Percentiles rank a stretch among this genome's conserved stretches.
Conservation (phyloP, 2,888 invertebrate genomes). For the Mayetiola destructor region DNA sequence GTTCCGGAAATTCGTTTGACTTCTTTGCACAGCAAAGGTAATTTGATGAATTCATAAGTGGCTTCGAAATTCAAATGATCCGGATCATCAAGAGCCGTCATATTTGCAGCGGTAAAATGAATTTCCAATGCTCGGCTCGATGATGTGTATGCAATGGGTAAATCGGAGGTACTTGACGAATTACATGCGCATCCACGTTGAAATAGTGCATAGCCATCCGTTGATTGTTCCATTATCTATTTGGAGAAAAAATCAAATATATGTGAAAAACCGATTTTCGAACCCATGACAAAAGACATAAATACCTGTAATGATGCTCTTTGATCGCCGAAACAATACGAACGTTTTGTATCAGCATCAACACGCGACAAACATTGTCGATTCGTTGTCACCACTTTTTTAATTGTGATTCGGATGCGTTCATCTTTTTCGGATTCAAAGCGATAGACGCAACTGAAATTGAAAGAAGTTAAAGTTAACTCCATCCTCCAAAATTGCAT, state of each 20-base stretch:
- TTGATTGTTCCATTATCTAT: slow-evolving; percentile 53
- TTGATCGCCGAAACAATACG: slow-evolving; percentile 55
- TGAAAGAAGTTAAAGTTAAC: neutral
- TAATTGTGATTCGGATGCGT: slow-evolving; percentile 59
- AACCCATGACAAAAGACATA: neutral
- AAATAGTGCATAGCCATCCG: slow-evolving; percentile 47
- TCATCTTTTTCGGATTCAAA: slow-evolving; percentile 77
- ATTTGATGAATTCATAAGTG: slow-evolving; percentile 63
- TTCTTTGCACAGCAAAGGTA: slow-evolving; percentile 52
- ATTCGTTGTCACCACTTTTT: slow-evolving; percentile 51
- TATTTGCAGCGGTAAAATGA: slow-evolving; percentile 64
- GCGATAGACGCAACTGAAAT: slow-evolving; percentile 61
- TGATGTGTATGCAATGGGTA: slow-evolving; percentile 64
- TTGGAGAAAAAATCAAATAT: neutral
- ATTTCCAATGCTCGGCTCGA: slow-evolving; percentile 63
- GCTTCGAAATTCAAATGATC: slow-evolving; percentile 73
- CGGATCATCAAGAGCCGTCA: slow-evolving; percentile 77
- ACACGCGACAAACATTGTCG: slow-evolving; percentile 33
- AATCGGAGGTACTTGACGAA: slow-evolving; percentile 32
- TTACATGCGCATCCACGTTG: slow-evolving; percentile 71
- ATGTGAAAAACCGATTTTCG: neutral
- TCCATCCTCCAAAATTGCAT: too few species aligned
- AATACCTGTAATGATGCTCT: slow-evolving; percentile 48
- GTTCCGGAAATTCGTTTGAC: slow-evolving; percentile 57
- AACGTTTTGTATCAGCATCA: slow-evolving; percentile 49